Percentiles rank a stretch among this genome's conserved stretches.
These are phyloP conservation scores for Pantala flavescens DNA, from an alignment of 1,140 invertebrate species.

Conservation along the genomic window DNA sequence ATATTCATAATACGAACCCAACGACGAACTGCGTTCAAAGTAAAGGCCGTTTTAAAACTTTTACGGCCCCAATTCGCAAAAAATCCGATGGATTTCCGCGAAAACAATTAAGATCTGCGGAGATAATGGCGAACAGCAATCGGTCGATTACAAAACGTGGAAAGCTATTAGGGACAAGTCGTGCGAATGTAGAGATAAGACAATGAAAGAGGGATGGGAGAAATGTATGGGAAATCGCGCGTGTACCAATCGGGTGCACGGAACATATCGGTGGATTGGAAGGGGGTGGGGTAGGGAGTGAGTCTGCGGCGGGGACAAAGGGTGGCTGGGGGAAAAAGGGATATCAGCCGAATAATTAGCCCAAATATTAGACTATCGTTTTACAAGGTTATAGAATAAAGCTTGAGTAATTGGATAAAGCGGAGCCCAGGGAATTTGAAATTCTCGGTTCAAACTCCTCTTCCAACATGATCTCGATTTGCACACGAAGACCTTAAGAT, in stretches of 20 bases:
- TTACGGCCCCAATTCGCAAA: no score
- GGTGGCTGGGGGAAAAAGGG: constrained; percentile 14
- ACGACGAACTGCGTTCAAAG: no score
- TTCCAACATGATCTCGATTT: not conserved
- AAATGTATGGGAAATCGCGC: not conserved
- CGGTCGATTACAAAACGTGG: not conserved
- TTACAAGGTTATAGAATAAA: constrained; percentile 22
- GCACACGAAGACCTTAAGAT: no score
- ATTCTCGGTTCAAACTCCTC: constrained; percentile 2
- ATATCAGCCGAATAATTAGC: constrained; percentile 21
- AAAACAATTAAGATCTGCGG: no score
- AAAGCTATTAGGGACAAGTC: not conserved
- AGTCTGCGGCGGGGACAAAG: not conserved
- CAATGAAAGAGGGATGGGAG: not conserved
- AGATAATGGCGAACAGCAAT: not conserved
- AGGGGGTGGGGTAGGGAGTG: not conserved
- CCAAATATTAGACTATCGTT: constrained; percentile 22
- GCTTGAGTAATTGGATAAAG: constrained; percentile 20
- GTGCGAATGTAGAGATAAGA: not conserved
- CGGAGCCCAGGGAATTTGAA: not conserved
- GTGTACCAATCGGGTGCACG: not conserved
- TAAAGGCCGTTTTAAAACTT: no score
- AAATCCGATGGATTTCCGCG: no score
- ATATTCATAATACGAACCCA: no score
- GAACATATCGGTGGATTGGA: not conserved